Percentiles rank a stretch among this genome's conserved stretches.
Conservation (phyloP, 1,140 invertebrate species). For the Ips typographus region DNA sequence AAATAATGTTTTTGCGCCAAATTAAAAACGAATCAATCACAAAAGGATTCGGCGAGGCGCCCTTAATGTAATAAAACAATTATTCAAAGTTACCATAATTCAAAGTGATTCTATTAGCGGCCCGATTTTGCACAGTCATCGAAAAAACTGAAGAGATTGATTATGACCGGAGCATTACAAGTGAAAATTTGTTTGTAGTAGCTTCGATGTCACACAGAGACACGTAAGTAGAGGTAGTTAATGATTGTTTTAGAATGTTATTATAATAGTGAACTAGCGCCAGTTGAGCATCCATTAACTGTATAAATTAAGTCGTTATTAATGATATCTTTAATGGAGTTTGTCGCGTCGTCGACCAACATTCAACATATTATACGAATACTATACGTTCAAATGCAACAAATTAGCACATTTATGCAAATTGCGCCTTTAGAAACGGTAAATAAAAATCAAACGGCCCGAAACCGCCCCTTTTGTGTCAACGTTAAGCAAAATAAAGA, state of each 20-base stretch:
- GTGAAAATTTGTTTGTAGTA: constrained; percentile 33
- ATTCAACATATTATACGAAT: no score
- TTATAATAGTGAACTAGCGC: not conserved
- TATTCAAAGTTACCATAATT: constrained; percentile 35
- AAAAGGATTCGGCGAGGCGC: constrained; percentile 23
- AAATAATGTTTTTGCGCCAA: constrained; percentile 30
- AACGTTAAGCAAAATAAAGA: not conserved
- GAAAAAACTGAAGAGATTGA: constrained; percentile 32
- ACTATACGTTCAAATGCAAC: no score
- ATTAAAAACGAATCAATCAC: constrained; percentile 36
- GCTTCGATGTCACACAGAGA: constrained; percentile 26
- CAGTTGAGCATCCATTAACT: no score
- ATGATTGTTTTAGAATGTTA: constrained; percentile 15
- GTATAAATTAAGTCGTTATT: no score
- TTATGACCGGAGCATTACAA: constrained; percentile 33
- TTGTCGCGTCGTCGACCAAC: no score
- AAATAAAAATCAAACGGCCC: no score
- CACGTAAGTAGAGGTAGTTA: constrained; percentile 17
- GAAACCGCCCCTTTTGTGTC: no score
- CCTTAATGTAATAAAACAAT: constrained; percentile 37
- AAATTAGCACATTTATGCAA: no score
- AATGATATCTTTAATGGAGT: no score
- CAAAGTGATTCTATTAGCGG: constrained; percentile 35
- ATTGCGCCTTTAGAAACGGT: no score
- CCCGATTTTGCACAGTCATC: constrained; percentile 30